Conservation (phyloP, 2,113 vertebrate genomes). For the Xiphophorus couchianus region DNA sequence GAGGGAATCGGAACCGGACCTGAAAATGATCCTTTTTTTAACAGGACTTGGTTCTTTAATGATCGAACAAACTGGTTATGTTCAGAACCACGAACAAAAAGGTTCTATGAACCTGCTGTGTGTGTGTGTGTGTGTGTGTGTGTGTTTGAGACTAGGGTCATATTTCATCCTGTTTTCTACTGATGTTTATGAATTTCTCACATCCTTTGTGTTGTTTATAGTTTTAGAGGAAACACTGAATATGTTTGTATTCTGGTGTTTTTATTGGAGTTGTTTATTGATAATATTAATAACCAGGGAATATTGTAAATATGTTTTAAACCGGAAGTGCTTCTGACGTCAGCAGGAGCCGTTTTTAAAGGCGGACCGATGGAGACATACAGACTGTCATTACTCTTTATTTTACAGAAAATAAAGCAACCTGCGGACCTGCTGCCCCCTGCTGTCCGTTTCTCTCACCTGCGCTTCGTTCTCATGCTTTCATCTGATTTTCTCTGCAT, state of each 20-base stretch:
- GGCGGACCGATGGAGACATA: conserved; percentile 3
- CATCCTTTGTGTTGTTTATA: conserved; percentile 61
- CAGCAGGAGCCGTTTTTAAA: conserved; percentile 75
- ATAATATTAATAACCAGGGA: conserved; percentile 70
- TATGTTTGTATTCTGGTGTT: conserved; percentile 48
- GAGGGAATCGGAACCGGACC: background rate
- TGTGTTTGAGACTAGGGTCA: conserved; percentile 59
- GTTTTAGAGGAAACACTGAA: conserved; percentile 35
- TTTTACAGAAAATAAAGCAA: conserved; percentile 81
- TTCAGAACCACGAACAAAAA: background rate
- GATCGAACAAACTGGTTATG: too few species aligned
- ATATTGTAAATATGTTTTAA: conserved; percentile 74
- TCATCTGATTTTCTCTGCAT: background rate
- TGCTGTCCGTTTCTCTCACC: background rate
- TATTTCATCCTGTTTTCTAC: conserved; percentile 71
- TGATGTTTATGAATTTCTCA: conserved; percentile 59
- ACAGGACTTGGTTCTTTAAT: background rate
- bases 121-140: too few species aligned
- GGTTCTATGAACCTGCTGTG: too few species aligned
- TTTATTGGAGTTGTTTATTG: conserved; percentile 64
- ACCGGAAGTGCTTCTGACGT: conserved; percentile 72
- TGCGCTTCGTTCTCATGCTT: background rate
- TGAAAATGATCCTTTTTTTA: background rate
- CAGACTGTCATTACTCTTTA: conserved; percentile 64
- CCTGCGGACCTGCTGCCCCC: conserved; percentile 3